These are phyloP conservation scores for Watsonalla cultraria DNA, from an alignment of 2,888 invertebrate genomes.

Conservation along the genomic window DNA sequence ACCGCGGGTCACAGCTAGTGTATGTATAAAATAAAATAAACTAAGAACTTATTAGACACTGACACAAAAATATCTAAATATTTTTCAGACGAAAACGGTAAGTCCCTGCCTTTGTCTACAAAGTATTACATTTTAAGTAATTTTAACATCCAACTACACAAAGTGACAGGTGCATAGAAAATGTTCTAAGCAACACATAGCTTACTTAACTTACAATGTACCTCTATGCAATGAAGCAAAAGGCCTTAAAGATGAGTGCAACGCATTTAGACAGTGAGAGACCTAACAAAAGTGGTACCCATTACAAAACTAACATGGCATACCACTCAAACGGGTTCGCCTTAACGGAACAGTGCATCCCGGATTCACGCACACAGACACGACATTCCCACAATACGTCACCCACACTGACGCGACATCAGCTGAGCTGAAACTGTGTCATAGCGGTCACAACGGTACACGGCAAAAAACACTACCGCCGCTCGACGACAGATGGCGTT, in stretches of 20 bases:
- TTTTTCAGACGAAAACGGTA: too few species aligned
- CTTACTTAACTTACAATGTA: not conserved
- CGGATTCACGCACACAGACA: conserved; percentile 47
- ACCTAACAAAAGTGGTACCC: conserved; percentile 23
- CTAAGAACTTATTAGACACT: too few species aligned
- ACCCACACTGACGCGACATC: conserved; percentile 40
- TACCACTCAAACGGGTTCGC: conserved; percentile 36
- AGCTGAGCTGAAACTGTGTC: conserved; percentile 73
- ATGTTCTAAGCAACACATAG: not conserved
- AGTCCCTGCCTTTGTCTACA: too few species aligned
- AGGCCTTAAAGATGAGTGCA: not conserved
- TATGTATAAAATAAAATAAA: too few species aligned
- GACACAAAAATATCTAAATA: too few species aligned
- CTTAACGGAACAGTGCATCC: conserved; percentile 53
- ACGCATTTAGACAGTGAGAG: conserved; percentile 18
- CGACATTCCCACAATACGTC: conserved; percentile 32
- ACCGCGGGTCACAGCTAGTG: too few species aligned
- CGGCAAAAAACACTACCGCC: conserved; percentile 42
- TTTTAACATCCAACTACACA: too few species aligned
- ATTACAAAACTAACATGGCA: conserved; percentile 22
- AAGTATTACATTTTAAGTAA: too few species aligned
- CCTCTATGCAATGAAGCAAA: not conserved
- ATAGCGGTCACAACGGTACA: conserved; percentile 63
- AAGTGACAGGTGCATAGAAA: too few species aligned
- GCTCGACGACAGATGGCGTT: conserved; percentile 62